Conservation (phyloP, 2,888 invertebrate species). For the Drosophila kuntzei region DNA sequence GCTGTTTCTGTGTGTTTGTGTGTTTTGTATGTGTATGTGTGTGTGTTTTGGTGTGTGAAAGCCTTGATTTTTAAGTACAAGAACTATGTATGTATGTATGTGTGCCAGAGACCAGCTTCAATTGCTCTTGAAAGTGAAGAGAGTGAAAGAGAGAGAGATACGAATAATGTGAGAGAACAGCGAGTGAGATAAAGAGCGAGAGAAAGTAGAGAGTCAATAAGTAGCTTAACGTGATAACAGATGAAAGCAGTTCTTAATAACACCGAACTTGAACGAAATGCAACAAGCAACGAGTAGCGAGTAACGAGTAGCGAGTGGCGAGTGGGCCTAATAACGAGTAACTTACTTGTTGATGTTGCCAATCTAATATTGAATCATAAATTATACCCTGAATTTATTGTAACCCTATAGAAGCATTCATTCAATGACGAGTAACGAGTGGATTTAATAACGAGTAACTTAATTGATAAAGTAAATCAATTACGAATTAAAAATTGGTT, state of each 20-base stretch:
- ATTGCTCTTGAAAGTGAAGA: slow-evolving; percentile 27
- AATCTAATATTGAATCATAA: too few relatives aligned
- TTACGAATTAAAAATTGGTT: neutral
- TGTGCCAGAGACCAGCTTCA: slow-evolving; percentile 34
- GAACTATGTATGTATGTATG: slow-evolving; percentile 21
- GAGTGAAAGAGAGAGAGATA: slow-evolving; percentile 13
- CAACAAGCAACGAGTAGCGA: slow-evolving; percentile 22
- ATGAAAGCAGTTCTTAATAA: neutral
- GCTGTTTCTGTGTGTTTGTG: slow-evolving; percentile 30
- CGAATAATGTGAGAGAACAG: slow-evolving; percentile 14
- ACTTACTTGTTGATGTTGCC: slow-evolving; percentile 1
- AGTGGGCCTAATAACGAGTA: slow-evolving; percentile 3
- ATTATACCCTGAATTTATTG: neutral
- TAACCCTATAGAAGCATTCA: neutral
- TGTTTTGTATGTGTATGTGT: slow-evolving; percentile 26
- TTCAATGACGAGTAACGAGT: slow-evolving; percentile 2
- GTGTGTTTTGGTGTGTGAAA: slow-evolving; percentile 30
- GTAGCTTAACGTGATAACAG: slow-evolving; percentile 6
- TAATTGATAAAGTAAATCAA: slow-evolving; percentile 2
- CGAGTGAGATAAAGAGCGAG: neutral
- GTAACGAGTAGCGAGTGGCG: slow-evolving; percentile 33
- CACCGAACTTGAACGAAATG: slow-evolving; percentile 7
- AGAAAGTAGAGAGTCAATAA: slow-evolving; percentile 11
- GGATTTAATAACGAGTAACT: neutral
- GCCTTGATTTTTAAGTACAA: slow-evolving; percentile 46